Conservation (phyloP, 2,888 invertebrate species). For the Diaphora mendica region DNA sequence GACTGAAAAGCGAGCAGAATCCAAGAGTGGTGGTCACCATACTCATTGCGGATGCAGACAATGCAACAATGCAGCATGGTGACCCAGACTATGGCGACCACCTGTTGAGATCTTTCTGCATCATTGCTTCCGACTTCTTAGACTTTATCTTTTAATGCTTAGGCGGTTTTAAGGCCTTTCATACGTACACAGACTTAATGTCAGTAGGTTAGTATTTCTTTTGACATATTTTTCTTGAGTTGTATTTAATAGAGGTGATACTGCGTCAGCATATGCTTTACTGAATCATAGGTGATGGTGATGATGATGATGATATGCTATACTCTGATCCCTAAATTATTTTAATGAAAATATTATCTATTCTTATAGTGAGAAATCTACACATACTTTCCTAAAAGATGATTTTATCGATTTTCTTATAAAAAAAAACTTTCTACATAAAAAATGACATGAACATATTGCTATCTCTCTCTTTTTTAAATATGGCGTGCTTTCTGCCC, state of each 20-base stretch:
- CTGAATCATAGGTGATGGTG: too few species aligned
- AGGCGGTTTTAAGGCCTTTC: background rate
- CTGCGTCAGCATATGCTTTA: background rate
- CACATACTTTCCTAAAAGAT: constrained; percentile 62
- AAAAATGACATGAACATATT: constrained; percentile 38
- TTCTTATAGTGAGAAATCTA: constrained; percentile 71
- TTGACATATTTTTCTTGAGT: too few species aligned
- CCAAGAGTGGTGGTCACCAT: too few species aligned
- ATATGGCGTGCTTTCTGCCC: constrained; percentile 50
- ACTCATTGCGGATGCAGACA: too few species aligned
- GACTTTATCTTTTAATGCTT: background rate
- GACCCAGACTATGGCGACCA: too few species aligned
- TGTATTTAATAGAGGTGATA: background rate
- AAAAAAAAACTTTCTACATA: constrained; percentile 38
- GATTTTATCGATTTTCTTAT: constrained; percentile 53
- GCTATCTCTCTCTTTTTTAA: constrained; percentile 15
- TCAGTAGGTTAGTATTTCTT: too few species aligned
- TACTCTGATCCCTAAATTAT: constrained; percentile 40
- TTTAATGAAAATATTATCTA: constrained; percentile 59
- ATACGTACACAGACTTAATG: background rate
- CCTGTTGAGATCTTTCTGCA: too few species aligned
- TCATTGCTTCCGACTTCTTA: too few species aligned
- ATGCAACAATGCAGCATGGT: too few species aligned
- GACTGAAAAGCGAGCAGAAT: too few species aligned
- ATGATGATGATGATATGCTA: constrained; percentile 22